A percentile compares a stretch with the other conserved stretches of the same genome.
Evolutionary conservation across 2,888 invertebrate genomes (phyloP).

Genomic region (Drosophila borealis): DNA sequence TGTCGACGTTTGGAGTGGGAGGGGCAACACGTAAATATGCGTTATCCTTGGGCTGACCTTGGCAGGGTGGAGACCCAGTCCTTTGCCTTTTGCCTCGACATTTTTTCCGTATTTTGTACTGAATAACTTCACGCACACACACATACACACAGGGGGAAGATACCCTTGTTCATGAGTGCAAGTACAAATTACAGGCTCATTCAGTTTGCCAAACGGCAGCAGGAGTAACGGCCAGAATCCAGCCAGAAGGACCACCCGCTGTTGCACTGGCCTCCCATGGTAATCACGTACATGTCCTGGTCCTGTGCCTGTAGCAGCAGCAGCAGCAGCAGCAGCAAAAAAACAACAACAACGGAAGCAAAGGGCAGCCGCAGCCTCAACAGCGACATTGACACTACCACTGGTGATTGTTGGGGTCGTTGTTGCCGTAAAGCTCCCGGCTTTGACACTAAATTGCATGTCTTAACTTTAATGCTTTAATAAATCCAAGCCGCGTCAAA

Average conservation of each 20-base stretch:
- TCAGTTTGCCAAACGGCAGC: conserved; percentile 50
- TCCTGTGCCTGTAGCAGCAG: conserved; percentile 46
- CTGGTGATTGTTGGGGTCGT: conserved; percentile 20
- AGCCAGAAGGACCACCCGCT: conserved; percentile 52
- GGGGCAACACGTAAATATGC: conserved; percentile 69
- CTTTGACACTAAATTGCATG: conserved; percentile 65
- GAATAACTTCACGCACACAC: conserved; percentile 70
- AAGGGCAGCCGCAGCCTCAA: conserved; percentile 60
- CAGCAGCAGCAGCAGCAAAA: conserved; percentile 6
- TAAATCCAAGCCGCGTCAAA: conserved; percentile 57
- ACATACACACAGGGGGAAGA: conserved; percentile 18
- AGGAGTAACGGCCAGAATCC: conserved; percentile 18
- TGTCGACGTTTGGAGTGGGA: conserved; percentile 43
- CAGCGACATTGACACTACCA: conserved; percentile 55
- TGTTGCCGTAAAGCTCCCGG: conserved; percentile 53
- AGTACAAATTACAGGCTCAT: conserved; percentile 76
- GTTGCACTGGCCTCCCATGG: conserved; percentile 66
- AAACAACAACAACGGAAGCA: conserved; percentile 23
- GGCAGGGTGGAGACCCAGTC: conserved; percentile 41
- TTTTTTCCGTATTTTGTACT: conserved; percentile 46
- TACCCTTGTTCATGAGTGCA: conserved; percentile 65
- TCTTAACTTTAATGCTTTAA: conserved; percentile 74
- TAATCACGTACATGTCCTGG: conserved; percentile 60
- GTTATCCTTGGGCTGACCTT: conserved; percentile 81
- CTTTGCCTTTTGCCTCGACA: conserved; percentile 39